phyloP scores from a whole-genome alignment of 2,888 invertebrate species.

The Pseudococcus longispinus region DNA sequence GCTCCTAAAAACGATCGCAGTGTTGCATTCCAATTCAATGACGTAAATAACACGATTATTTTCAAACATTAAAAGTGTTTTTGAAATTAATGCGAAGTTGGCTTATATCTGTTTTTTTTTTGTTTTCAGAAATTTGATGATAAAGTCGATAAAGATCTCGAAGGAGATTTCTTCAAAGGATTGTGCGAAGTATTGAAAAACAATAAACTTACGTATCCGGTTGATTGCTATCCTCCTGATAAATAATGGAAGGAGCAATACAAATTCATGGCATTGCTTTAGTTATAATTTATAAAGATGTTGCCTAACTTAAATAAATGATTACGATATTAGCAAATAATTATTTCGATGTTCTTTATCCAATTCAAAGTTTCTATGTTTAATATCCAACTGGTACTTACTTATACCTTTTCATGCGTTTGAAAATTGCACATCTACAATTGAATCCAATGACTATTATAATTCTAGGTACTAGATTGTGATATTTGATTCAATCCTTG shows the following conservation, averaged over 20 bases:
- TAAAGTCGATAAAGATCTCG: neutral
- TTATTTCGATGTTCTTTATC: neutral
- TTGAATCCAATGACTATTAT: too few relatives aligned
- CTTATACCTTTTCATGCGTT: too few relatives aligned
- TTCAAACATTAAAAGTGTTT: neutral
- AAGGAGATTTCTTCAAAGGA: neutral
- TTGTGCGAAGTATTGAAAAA: neutral
- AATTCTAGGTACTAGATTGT: too few relatives aligned
- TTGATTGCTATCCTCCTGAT: neutral
- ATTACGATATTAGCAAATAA: neutral
- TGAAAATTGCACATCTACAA: too few relatives aligned
- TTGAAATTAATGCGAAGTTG: neutral
- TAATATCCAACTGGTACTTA: too few relatives aligned
- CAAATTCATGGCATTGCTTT: neutral
- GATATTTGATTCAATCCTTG: too few relatives aligned
- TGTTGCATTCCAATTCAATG: neutral
- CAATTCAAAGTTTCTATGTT: too few relatives aligned
- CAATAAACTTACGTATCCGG: neutral
- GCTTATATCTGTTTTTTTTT: neutral
- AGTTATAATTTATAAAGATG: neutral
- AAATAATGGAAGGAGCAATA: neutral
- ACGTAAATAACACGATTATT: neutral
- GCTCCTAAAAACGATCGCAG: slow-evolving; percentile 1
- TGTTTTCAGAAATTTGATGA: neutral
- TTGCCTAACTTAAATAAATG: neutral